Percentiles rank a stretch among this genome's conserved stretches.
These are phyloP conservation scores for Lepidurus apus DNA, from an alignment of 1,140 invertebrate species.

Conservation along the genomic window DNA sequence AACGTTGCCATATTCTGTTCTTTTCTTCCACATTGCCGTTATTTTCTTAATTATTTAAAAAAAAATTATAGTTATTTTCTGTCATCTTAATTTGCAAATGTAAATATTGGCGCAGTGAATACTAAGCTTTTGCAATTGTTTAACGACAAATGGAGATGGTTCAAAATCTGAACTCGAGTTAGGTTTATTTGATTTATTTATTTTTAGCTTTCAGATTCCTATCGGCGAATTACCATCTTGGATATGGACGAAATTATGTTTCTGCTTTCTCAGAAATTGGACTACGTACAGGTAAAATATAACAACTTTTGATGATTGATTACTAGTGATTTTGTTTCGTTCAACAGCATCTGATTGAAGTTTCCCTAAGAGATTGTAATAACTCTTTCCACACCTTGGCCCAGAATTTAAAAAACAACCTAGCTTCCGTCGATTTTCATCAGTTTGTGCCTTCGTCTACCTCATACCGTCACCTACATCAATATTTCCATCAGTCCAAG, in stretches of 20 bases:
- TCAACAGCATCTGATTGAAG: neutral
- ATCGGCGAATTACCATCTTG: neutral
- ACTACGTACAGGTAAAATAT: neutral
- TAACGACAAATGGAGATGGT: too few species aligned
- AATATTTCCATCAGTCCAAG: neutral
- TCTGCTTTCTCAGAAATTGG: conserved; percentile 23
- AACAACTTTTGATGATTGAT: neutral
- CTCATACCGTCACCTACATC: neutral
- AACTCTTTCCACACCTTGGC: neutral
- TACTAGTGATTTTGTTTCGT: neutral
- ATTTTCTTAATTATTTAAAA: neutral
- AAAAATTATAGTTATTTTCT: neutral
- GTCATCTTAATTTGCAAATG: neutral
- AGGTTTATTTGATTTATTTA: neutral
- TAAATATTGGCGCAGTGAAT: neutral
- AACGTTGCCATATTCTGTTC: neutral
- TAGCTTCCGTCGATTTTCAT: neutral
- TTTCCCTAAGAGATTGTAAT: neutral
- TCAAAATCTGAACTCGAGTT: neutral
- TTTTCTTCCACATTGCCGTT: neutral
- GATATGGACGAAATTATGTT: conserved; percentile 24
- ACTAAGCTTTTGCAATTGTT: neutral
- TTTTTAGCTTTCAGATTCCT: conserved; percentile 1
- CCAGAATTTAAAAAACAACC: neutral
- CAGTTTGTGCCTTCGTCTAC: neutral